Percentiles rank a stretch among this genome's conserved stretches.
Evolutionary conservation across 2,888 invertebrate species (phyloP).

Genomic region (Tholera decimalis): DNA sequence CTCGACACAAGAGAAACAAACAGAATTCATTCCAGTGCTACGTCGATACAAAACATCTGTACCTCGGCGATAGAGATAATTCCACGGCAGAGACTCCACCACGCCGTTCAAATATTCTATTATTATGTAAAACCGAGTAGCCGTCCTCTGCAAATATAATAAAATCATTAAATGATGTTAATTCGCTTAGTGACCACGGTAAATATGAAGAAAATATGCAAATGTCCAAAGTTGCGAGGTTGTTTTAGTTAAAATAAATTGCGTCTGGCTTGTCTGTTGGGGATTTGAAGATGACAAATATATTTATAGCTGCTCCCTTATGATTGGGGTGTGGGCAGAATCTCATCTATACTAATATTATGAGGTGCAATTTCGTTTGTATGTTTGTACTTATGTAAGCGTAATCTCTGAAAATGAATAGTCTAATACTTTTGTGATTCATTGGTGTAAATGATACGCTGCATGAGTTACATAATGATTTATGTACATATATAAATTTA

Average conservation of each 20-base stretch:
- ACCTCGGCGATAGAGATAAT: slow-evolving; percentile 14
- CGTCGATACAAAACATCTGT: slow-evolving; percentile 19
- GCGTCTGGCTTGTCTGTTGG: slow-evolving; percentile 66
- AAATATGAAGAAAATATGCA: slow-evolving; percentile 87
- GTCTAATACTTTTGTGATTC: slow-evolving; percentile 37
- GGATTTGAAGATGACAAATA: slow-evolving; percentile 64
- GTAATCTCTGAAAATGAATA: too few species aligned
- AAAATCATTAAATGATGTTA: slow-evolving; percentile 85
- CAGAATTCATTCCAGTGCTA: background rate
- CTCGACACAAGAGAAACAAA: slow-evolving; percentile 1
- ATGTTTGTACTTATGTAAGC: too few species aligned
- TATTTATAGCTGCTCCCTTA: slow-evolving; percentile 44
- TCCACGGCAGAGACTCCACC: slow-evolving; percentile 22
- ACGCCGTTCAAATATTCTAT: slow-evolving; percentile 67
- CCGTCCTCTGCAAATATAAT: slow-evolving; percentile 81
- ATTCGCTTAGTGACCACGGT: slow-evolving; percentile 82
- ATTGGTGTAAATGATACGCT: slow-evolving; percentile 26
- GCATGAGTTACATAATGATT: slow-evolving; percentile 44
- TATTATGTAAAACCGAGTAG: slow-evolving; percentile 71
- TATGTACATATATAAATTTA: slow-evolving; percentile 39
- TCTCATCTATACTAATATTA: too few species aligned
- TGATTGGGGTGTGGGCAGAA: slow-evolving; percentile 8
- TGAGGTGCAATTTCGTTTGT: too few species aligned
- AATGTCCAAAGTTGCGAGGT: slow-evolving; percentile 77
- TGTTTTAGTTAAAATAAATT: slow-evolving; percentile 82